phyloP scores from a whole-genome alignment of 2,797 vertebrate species.

The Halcyon chelicuti region DNA sequence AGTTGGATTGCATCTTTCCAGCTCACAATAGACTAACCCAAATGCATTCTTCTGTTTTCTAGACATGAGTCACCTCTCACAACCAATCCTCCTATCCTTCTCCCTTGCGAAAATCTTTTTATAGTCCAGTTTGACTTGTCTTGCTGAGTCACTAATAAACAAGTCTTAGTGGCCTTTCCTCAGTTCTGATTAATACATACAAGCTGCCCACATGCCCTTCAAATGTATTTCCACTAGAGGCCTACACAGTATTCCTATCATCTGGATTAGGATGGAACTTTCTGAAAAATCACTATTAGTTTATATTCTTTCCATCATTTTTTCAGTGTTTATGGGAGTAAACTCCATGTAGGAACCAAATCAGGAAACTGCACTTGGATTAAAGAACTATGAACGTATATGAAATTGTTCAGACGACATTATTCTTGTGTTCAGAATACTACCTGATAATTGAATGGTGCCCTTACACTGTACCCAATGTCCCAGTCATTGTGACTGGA shows the following conservation, averaged over 20 bases:
- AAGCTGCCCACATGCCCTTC: background rate
- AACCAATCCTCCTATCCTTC: background rate
- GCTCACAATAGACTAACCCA: background rate
- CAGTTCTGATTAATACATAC: background rate
- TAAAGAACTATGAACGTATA: background rate
- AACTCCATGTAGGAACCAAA: background rate
- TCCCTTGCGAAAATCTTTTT: background rate
- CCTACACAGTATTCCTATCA: background rate
- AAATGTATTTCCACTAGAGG: background rate
- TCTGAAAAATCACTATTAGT: background rate
- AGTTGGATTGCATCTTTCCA: background rate
- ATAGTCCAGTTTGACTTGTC: background rate
- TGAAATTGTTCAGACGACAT: background rate
- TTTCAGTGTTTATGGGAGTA: background rate
- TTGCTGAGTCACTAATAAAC: background rate
- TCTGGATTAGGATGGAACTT: background rate
- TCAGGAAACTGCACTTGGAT: background rate
- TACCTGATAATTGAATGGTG: background rate
- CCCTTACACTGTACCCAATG: background rate
- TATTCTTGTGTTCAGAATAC: background rate
- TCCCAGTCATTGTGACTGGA: background rate
- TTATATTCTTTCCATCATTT: background rate
- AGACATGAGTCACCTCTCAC: constrained; percentile 1
- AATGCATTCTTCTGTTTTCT: background rate
- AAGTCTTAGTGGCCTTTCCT: background rate